These are phyloP conservation scores for Rotaria socialis DNA, from an alignment of 2,888 invertebrate genomes.

Conservation along the genomic window DNA sequence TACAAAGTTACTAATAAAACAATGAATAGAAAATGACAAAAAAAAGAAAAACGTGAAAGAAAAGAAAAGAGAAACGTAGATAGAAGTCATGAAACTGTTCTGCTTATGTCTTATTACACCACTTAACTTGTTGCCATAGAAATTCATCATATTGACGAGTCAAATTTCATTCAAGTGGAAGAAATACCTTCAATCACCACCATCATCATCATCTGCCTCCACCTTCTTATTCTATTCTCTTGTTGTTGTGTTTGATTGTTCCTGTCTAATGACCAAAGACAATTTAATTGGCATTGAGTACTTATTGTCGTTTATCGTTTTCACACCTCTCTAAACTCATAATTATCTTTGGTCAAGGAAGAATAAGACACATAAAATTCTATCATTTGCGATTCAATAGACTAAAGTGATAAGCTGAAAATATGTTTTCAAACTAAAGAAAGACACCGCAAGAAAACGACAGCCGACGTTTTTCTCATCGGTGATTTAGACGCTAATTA, in stretches of 20 bases:
- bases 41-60: background rate
- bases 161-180: conserved; percentile 22
- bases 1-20: conserved; percentile 7
- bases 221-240: background rate
- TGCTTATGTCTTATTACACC: conserved; percentile 1
- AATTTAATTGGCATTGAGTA: conserved; percentile 35
- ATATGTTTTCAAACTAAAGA: background rate
- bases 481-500: conserved; percentile 1
- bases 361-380: conserved; percentile 24
- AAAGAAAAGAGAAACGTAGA: background rate
- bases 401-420: conserved; percentile 29
- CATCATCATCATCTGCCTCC: conserved; percentile 28
- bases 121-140: conserved; percentile 23
- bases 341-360: conserved; percentile 13
- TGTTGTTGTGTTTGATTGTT: conserved; percentile 18
- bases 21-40: background rate
- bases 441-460: background rate
- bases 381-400: conserved; percentile 13
- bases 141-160: background rate
- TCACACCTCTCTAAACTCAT: conserved; percentile 18
- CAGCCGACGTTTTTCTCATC: conserved; percentile 29
- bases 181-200: background rate
- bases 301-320: conserved; percentile 22
- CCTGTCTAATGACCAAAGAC: conserved; percentile 33
- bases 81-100: conserved; percentile 19